Base-by-base conservation (phyloP, 2,113 vertebrate species). In the Gavialis gangeticus region DNA sequence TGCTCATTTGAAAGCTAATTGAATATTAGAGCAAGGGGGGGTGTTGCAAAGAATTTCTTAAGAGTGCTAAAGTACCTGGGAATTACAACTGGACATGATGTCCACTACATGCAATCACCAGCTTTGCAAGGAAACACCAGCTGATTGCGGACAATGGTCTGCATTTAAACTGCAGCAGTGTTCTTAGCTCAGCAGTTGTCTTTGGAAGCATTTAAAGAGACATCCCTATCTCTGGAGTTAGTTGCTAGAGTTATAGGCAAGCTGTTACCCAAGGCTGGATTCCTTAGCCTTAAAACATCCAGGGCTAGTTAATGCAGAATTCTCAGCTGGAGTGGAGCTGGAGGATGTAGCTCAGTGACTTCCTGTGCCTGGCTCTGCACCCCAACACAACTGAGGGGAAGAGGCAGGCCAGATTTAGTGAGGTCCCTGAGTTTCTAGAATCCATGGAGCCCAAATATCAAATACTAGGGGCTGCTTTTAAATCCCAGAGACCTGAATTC, bases 1-100 rank as follows among this genome's bases (percentile, higher is more conserved):
- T 85, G 24, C 84, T 93, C 63, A 2, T 94, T 91, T 97, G 96
- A 92, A 94, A 97, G 97, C 97, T 91, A 94, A 80, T 95, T 82
- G 97, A 97, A 88, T 56, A n/a, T 83, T 73, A 93, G 95, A 82
- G 92, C 28, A 66, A 92, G 78, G 88, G 83, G 92, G 96, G 92
- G 34, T 4, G 75, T 77, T 64, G 84, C 46, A 71, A 92, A 92
- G 95, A 96, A 92, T 96, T 95, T 97, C 92, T 88, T 96, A 8
- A 86, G 96, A 96, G 88, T 22, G 1, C 79, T 78, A 46, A 84
- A 92, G 67, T 62, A 76, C 71, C 87, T 54, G 37, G 76, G 89
- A 82, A 91, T 84, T 90, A 92, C 94, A 85, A 54, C 59, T 86
- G 93, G 87, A 91, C 3, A 6, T 18, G 92, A 89, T 13, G 92